phyloP scores from a whole-genome alignment of 2,797 vertebrate genomes.

The Melanotaenia pygmaea region DNA sequence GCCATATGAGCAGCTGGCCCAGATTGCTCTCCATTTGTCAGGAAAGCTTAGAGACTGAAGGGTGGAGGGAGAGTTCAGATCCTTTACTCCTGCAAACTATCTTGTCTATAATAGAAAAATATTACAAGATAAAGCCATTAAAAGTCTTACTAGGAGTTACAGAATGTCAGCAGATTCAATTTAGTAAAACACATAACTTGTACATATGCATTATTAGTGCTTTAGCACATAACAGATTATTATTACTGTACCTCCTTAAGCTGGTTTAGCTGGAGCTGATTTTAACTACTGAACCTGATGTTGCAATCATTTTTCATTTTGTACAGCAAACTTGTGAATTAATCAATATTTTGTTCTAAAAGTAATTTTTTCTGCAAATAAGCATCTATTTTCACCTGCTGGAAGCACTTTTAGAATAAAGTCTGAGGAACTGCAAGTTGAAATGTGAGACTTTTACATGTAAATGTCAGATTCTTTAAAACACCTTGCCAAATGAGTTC shows the following conservation, averaged over 20 bases:
- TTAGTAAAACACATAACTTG: neutral
- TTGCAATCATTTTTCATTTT: neutral
- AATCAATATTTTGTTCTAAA: neutral
- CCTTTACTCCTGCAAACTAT: neutral
- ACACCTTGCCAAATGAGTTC: neutral
- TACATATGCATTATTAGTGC: neutral
- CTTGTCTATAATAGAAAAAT: neutral
- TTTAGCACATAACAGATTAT: neutral
- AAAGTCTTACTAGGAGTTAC: neutral
- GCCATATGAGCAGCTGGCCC: constrained; percentile 40
- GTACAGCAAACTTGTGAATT: neutral
- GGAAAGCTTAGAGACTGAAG: constrained; percentile 29
- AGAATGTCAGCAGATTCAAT: neutral
- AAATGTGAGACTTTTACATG: neutral
- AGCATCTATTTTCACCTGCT: neutral
- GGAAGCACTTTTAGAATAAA: neutral
- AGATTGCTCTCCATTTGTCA: constrained; percentile 13
- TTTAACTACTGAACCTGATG: neutral
- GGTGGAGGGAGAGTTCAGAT: neutral
- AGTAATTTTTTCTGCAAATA: neutral
- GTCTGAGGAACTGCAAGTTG: neutral
- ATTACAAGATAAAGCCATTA: neutral
- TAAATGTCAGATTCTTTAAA: neutral
- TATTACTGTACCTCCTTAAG: neutral
- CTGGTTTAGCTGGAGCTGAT: neutral